Evolutionary conservation across 2,797 vertebrate species (phyloP).

Genomic region (Tarsius wallacei): DNA sequence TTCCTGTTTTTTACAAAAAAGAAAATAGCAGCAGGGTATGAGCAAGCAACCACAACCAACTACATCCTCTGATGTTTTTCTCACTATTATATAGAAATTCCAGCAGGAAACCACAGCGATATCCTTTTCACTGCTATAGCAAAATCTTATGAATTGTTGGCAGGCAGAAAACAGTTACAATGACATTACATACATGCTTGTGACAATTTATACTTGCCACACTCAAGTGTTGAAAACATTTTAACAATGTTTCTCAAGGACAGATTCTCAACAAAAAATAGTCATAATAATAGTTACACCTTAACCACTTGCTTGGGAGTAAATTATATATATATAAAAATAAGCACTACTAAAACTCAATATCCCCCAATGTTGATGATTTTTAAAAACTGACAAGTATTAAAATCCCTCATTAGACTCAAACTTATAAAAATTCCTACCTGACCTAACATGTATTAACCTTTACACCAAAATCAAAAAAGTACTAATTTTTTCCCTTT

Average conservation of each 20-base stretch:
- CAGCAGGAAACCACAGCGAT: constrained; percentile 62
- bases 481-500: background rate
- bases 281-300: background rate
- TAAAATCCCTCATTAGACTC: constrained; percentile 57
- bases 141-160: constrained; percentile 54
- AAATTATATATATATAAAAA: constrained; percentile 38
- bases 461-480: background rate
- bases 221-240: background rate
- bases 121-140: constrained; percentile 53
- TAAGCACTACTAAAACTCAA: background rate
- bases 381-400: background rate
- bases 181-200: background rate
- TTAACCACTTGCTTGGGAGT: background rate
- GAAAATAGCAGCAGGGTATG: constrained; percentile 50
- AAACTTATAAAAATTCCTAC: constrained; percentile 37
- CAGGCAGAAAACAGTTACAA: constrained; percentile 16
- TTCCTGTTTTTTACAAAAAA: constrained; percentile 83
- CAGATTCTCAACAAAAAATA: constrained; percentile 33
- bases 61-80: constrained; percentile 28
- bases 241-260: background rate
- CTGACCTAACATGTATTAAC: background rate
- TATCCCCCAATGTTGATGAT: background rate
- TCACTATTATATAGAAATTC: background rate
- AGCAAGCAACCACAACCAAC: constrained; percentile 39
- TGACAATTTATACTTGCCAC: background rate